Conservation (phyloP, 2,797 vertebrate genomes). For the Pangasius djambal region DNA sequence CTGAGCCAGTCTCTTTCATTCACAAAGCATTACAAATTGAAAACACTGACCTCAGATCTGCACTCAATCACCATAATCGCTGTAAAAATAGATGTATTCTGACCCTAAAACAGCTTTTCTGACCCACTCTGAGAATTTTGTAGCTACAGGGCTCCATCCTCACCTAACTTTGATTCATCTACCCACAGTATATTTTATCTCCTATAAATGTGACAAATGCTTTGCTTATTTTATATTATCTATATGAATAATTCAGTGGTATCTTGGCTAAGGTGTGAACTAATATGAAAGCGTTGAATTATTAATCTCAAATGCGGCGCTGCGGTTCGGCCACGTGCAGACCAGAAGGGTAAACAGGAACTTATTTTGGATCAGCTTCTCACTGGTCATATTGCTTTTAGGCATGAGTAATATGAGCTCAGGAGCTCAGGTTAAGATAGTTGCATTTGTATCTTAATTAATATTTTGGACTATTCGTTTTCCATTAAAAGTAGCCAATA, state of each 20-base stretch:
- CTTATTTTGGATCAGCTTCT: constrained; percentile 17
- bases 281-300: constrained; percentile 93
- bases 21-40: constrained; percentile 18
- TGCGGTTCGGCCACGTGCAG: constrained; percentile 58
- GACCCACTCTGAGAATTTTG: constrained; percentile 32
- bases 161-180: constrained; percentile 25
- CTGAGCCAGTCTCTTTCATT: neutral
- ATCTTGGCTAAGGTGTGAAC: constrained; percentile 88
- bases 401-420: constrained; percentile 16
- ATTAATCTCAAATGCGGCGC: constrained; percentile 81
- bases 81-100: neutral
- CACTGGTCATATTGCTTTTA: constrained; percentile 5
- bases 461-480: neutral
- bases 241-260: constrained; percentile 91
- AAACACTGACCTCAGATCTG: constrained; percentile 33
- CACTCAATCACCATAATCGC: neutral
- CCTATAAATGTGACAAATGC: constrained; percentile 70
- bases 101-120: constrained; percentile 28
- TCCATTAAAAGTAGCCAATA: neutral
- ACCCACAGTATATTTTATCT: constrained; percentile 55
- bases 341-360: constrained; percentile 48
- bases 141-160: constrained; percentile 7
- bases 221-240: constrained; percentile 81
- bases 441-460: neutral
- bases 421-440: neutral